A percentile compares a stretch with the other conserved stretches of the same genome.
Conservation (phyloP, 2,888 invertebrate species). For the Azorinus chamasolen region DNA sequence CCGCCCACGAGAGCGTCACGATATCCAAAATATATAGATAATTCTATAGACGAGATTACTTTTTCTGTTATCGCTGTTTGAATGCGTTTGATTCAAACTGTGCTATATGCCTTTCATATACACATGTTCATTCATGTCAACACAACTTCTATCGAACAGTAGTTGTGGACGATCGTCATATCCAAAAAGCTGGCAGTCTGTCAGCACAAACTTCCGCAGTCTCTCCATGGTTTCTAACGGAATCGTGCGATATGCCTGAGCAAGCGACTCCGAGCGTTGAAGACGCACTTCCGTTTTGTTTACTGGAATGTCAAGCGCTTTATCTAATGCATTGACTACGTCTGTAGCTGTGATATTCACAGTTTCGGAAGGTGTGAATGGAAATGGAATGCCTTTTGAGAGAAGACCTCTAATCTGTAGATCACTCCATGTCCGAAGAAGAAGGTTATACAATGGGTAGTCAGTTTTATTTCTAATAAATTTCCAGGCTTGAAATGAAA, state of each 20-base stretch:
- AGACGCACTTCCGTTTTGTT: no score
- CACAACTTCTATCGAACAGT: no score
- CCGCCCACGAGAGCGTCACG: no score
- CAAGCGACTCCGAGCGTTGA: constrained; percentile 66
- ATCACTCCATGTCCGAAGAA: constrained; percentile 71
- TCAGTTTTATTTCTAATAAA: constrained; percentile 50
- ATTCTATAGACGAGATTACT: no score
- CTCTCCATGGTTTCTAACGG: constrained; percentile 56
- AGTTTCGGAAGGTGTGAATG: constrained; percentile 23
- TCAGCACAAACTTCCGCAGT: constrained; percentile 57
- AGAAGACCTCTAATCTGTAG: constrained; percentile 75
- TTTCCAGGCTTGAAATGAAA: constrained; percentile 50
- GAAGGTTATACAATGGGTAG: no score
- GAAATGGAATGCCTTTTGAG: no score
- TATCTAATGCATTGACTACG: constrained; percentile 45
- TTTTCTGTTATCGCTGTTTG: no score
- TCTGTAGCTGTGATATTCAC: constrained; percentile 27
- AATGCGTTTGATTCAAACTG: no score
- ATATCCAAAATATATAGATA: no score
- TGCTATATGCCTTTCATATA: no score
- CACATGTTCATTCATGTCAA: no score
- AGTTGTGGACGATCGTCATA: no score
- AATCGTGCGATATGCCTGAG: constrained; percentile 67
- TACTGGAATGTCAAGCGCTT: constrained; percentile 32
- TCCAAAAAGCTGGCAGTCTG: constrained; percentile 73